phyloP scores from a whole-genome alignment of 2,888 invertebrate genomes.

The Andrena camellia region DNA sequence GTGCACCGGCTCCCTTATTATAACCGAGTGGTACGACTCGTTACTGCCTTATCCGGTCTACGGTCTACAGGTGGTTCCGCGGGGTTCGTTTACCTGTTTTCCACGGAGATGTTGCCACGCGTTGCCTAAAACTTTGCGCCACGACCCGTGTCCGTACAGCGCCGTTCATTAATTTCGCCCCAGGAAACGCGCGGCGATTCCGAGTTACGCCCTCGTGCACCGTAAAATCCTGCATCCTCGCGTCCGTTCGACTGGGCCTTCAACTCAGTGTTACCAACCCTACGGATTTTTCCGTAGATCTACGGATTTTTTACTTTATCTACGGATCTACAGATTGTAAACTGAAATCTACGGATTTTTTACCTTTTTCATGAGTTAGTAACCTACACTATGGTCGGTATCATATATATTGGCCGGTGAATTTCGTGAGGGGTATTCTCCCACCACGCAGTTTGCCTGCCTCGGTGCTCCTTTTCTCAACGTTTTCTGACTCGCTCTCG shows the following conservation, averaged over 20 bases:
- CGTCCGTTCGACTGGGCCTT: not conserved
- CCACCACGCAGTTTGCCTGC: no score
- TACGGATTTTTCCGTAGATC: no score
- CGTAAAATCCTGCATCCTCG: conserved; percentile 7
- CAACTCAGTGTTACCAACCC: no score
- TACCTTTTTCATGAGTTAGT: no score
- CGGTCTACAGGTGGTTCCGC: conserved; percentile 44
- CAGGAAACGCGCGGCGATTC: conserved; percentile 7
- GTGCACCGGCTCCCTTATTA: conserved; percentile 72
- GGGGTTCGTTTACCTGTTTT: conserved; percentile 40
- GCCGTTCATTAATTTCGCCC: conserved; percentile 21
- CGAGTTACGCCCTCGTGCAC: conserved; percentile 27
- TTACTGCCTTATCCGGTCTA: conserved; percentile 63
- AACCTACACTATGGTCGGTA: no score
- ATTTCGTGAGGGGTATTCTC: no score
- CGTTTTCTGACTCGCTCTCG: no score
- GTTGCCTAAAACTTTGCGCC: conserved; percentile 29
- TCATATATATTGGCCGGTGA: no score
- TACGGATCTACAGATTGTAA: no score
- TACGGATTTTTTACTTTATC: no score
- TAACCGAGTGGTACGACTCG: conserved; percentile 56
- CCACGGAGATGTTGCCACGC: not conserved
- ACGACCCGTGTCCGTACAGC: not conserved
- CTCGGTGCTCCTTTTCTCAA: no score
- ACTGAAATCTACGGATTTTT: no score